These are phyloP conservation scores for Karalla daura DNA, from an alignment of 2,797 vertebrate species.

Conservation along the genomic window DNA sequence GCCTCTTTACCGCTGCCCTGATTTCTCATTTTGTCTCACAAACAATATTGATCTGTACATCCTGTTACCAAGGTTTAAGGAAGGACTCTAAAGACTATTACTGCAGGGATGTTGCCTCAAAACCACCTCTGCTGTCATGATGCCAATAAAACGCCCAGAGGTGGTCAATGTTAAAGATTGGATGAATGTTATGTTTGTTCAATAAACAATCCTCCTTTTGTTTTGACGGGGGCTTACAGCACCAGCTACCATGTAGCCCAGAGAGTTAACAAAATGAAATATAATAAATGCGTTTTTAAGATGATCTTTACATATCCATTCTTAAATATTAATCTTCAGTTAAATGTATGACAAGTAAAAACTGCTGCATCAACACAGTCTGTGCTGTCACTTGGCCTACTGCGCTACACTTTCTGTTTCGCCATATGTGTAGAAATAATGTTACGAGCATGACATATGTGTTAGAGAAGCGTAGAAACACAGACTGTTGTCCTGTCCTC, in stretches of 20 bases:
- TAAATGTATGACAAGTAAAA: conserved; percentile 13
- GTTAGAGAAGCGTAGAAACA: conserved; percentile 28
- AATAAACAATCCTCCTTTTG: conserved; percentile 25
- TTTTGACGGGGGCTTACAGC: background rate
- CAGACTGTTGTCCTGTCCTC: conserved; percentile 43
- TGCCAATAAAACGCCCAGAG: conserved; percentile 43
- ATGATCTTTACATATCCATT: too few species aligned
- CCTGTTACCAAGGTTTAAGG: conserved; percentile 51
- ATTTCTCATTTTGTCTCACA: conserved; percentile 52
- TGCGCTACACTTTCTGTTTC: conserved; percentile 8
- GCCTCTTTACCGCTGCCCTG: conserved; percentile 5
- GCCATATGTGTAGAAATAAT: conserved; percentile 51
- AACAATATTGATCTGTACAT: conserved; percentile 63
- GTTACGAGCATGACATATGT: conserved; percentile 48
- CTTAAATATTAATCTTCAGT: too few species aligned
- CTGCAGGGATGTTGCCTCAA: conserved; percentile 40
- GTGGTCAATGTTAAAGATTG: conserved; percentile 50
- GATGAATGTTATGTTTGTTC: conserved; percentile 20
- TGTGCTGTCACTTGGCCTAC: background rate
- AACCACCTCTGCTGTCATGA: conserved; percentile 44
- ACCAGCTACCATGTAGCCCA: background rate
- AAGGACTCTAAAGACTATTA: conserved; percentile 44
- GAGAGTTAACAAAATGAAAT: too few species aligned
- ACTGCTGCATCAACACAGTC: background rate
- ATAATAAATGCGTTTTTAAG: background rate